These are phyloP conservation scores for Psammodynastes pulverulentus DNA, from an alignment of 2,113 vertebrate genomes.

Conservation along the genomic window DNA sequence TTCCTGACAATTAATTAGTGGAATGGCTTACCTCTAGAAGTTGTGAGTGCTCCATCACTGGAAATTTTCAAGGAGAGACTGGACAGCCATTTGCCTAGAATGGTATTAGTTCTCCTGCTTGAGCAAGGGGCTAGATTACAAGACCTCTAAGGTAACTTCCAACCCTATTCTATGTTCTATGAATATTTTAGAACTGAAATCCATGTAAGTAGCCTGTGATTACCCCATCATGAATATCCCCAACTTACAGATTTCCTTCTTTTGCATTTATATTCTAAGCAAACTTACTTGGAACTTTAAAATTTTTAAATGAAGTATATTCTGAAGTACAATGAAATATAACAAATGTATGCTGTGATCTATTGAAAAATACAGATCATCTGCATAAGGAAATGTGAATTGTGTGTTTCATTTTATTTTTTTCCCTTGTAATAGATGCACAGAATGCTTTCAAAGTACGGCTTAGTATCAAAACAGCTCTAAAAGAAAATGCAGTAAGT, in stretches of 20 bases:
- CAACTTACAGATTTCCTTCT: background rate
- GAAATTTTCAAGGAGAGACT: background rate
- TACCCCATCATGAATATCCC: background rate
- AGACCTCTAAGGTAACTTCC: background rate
- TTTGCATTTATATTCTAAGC: background rate
- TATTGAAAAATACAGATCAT: background rate
- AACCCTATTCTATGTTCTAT: background rate
- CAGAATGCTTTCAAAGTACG: conserved; percentile 85
- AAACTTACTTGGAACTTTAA: background rate
- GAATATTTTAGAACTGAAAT: background rate
- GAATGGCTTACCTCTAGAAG: background rate
- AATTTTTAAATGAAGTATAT: background rate
- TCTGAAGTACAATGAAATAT: conserved; percentile 4
- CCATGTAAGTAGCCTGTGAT: background rate
- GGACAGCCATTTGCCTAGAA: background rate
- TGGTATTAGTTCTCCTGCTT: background rate
- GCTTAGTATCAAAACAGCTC: conserved; percentile 85
- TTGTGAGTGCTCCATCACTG: background rate
- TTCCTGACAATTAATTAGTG: background rate
- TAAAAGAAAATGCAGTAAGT: conserved; percentile 88
- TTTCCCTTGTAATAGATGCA: conserved; percentile 70
- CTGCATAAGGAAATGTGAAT: background rate
- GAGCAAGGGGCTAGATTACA: background rate
- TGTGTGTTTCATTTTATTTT: conserved; percentile 23
- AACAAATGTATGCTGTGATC: background rate